Evolutionary conservation across 2,797 vertebrate genomes (phyloP).

Genomic region (Rhinichthys osculus): DNA sequence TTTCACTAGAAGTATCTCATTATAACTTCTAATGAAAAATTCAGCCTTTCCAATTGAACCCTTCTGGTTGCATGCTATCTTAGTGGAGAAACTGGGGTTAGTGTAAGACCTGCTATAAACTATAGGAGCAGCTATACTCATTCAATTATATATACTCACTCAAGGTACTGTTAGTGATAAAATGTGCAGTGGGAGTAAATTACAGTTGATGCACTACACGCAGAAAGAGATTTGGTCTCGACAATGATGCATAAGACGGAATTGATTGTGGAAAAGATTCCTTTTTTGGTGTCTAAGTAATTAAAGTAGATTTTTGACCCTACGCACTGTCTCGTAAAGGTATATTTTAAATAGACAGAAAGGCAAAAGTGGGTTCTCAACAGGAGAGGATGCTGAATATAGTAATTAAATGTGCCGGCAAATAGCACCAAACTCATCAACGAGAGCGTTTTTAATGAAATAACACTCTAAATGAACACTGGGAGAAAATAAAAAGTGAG

Average conservation of each 20-base stretch:
- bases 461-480: constrained; percentile 83
- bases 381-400: constrained; percentile 64
- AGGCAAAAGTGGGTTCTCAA: constrained; percentile 30
- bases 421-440: constrained; percentile 82
- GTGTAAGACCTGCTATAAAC: constrained; percentile 71
- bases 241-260: neutral
- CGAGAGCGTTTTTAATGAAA: constrained; percentile 83
- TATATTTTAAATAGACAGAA: constrained; percentile 48
- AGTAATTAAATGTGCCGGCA: constrained; percentile 80
- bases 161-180: constrained; percentile 64
- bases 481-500: constrained; percentile 82
- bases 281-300: constrained; percentile 34
- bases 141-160: constrained; percentile 52
- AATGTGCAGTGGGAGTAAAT: constrained; percentile 51
- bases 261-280: constrained; percentile 10
- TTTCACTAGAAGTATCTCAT: constrained; percentile 75
- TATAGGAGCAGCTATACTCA: constrained; percentile 53
- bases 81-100: constrained; percentile 66
- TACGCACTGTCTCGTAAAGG: constrained; percentile 13
- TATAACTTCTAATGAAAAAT: constrained; percentile 80
- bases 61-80: constrained; percentile 74
- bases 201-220: constrained; percentile 19
- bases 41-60: constrained; percentile 78
- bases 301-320: constrained; percentile 36
- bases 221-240: constrained; percentile 6